Conservation (phyloP, 2,113 vertebrate species). For the Pongo abelii region DNA sequence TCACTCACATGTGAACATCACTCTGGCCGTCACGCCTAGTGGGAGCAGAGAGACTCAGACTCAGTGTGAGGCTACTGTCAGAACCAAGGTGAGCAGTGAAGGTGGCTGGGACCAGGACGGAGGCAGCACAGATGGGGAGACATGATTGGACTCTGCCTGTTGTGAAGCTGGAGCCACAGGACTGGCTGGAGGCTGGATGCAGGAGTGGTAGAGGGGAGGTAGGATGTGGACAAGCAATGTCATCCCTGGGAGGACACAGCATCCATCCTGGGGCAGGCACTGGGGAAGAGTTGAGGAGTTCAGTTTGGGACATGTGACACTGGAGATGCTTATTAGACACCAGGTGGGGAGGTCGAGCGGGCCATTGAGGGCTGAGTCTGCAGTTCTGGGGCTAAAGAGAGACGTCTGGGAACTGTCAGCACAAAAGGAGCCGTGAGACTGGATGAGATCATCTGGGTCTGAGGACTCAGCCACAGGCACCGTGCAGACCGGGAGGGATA, state of each 20-base stretch:
- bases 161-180: background rate
- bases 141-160: background rate
- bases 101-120: background rate
- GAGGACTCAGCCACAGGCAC: background rate
- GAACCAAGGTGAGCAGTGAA: rapidly evolving
- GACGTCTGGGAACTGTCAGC: background rate
- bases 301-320: too few species aligned
- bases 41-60: too few species aligned
- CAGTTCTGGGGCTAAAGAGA: background rate
- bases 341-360: background rate
- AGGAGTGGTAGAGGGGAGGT: too few species aligned
- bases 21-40: rapidly evolving
- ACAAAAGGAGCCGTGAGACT: background rate
- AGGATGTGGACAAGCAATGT: rapidly evolving
- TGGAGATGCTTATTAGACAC: background rate
- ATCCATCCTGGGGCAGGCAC: background rate
- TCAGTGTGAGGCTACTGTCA: too few species aligned
- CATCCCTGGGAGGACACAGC: background rate
- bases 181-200: too few species aligned
- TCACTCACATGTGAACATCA: background rate
- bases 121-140: background rate
- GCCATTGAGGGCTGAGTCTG: background rate
- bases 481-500: background rate
- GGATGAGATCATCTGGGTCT: background rate
- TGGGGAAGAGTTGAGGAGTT: background rate